Evolutionary conservation across 2,797 vertebrate genomes (phyloP).

Genomic region (Varecia variegata): DNA sequence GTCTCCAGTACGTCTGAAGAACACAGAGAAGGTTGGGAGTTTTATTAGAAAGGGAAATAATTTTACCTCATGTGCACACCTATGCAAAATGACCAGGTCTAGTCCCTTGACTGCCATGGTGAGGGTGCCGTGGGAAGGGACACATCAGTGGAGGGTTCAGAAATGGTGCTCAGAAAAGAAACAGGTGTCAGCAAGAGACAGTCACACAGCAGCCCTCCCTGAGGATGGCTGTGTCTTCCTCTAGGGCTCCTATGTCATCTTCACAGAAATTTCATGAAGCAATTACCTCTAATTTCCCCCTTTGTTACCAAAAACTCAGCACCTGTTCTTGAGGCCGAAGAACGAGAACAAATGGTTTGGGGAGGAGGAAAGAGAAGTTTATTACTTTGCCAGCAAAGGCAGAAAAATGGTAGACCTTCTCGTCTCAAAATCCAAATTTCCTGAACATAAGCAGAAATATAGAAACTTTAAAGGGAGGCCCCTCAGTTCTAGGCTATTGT

Average conservation of each 20-base stretch:
- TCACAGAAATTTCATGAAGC: neutral
- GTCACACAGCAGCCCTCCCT: conserved; percentile 93
- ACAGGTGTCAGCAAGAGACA: conserved; percentile 96
- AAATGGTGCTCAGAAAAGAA: conserved; percentile 89
- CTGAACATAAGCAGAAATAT: too few species aligned
- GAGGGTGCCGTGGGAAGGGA: conserved; percentile 95
- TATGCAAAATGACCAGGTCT: conserved; percentile 86
- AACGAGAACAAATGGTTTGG: too few species aligned
- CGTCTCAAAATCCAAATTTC: too few species aligned
- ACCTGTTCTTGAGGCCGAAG: too few species aligned
- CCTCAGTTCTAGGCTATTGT: too few species aligned
- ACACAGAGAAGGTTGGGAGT: neutral
- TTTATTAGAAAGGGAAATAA: neutral
- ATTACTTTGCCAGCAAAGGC: too few species aligned
- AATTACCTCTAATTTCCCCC: neutral
- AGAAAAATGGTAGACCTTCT: too few species aligned
- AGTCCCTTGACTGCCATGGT: conserved; percentile 97
- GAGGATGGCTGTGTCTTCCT: conserved; percentile 92
- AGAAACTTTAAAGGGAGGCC: too few species aligned
- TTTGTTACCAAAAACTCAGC: too few species aligned
- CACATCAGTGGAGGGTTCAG: conserved; percentile 89
- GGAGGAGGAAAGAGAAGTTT: too few species aligned
- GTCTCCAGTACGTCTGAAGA: neutral
- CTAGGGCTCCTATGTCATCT: conserved; percentile 85
- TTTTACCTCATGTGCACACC: neutral